Base-by-base conservation (phyloP, 2,797 vertebrate genomes). In the Parauchenoglanis ngamensis region DNA sequence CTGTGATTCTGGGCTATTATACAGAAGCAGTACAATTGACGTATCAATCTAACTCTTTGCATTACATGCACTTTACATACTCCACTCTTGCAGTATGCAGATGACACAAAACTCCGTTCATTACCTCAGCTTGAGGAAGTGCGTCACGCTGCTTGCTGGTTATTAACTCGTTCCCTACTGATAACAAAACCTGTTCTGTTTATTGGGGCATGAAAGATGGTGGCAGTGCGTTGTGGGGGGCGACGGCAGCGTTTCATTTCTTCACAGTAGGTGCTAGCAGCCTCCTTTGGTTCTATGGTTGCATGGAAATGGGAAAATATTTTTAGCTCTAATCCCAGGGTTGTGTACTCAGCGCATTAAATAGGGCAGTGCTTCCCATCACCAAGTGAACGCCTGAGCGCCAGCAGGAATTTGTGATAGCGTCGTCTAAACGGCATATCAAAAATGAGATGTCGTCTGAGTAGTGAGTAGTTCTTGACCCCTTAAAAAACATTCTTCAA, bases 261-360 rank as follows among this genome's bases (percentile, higher is more conserved):
- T 76, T 63, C n/a, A 76, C 75, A 68, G 61, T 86, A 78, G 67
- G 67, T 40, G 52, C 76, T 46, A 65, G 86, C 85, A 75, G 87
- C 59, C 56, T 63, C 68, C 78, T 75, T 68, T 44, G 23, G 57
- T 46, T 77, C 56, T 57, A n/a, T 75, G 81, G 63, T n/a, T 0
- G 75, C 75, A 21, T 86, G 86, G 61, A 89, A 87, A 89, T 86
- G 75, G 83, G 40, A 76, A 86, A 49, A 83, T 90, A 80, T 88
- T 91, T 91, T 90, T 89, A 90, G 89, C 44, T 25, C 70, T 89
- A 85, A 90, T 91, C 86, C 70, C 54, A 63, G 49, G 31, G 67
- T 73, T 54, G 79, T 87, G 87, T 65, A 87, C 84, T 83, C 17
- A 4, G 54, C 82, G 67, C 63, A 85, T 23, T 88, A 85, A 70